Base-by-base conservation (phyloP, 2,113 vertebrate genomes). In the Pavo muticus region DNA sequence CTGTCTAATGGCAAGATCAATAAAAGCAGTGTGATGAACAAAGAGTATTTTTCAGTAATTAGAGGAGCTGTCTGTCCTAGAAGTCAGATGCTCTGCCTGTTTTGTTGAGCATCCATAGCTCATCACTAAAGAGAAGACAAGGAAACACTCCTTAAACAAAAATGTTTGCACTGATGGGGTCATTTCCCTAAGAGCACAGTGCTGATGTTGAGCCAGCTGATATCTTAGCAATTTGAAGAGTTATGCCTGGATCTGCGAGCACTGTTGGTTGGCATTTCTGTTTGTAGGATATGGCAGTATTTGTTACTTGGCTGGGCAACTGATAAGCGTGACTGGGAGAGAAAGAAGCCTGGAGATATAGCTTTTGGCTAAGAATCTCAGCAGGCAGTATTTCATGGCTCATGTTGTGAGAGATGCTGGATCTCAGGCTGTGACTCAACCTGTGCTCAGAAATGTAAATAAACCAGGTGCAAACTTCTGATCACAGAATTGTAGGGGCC, bases 311-410 rank as follows among this genome's bases (percentile, higher is more conserved):
- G 12, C 48, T 50, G 48, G 24, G 54, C 52, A 47, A 20, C 3
- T 8, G 47, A 3, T 59, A 54, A 80, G 4, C 0, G 0, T 37
- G 29, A 40, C 23, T 54, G 48, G 25, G 30, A 56, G 52, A 6
- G 10, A 45, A 63, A 56, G 30, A 27, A 77, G 27, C 14, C 70
- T 29, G 20, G 15, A 56, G 32, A 10, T 29, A 12, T 23, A 11
- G 20, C 47, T 23, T 48, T 48, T 48, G 47, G 47, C 47, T 48
- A 21, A 48, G 47, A 48, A 23, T 23, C 47, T 48, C 47, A 48
- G 47, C 47, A 48, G 47, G 11, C 20, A 48, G 47, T 48, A 48
- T 48, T 48, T 23, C 47, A 23, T 11, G 11, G 47, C 21, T 48
- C 47, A 48, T 48, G 21, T 21, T 23, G 11, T 48, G 47, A 48